These are phyloP conservation scores for Nycticebus coucang DNA, from an alignment of 2,113 vertebrate genomes.

Conservation along the genomic window DNA sequence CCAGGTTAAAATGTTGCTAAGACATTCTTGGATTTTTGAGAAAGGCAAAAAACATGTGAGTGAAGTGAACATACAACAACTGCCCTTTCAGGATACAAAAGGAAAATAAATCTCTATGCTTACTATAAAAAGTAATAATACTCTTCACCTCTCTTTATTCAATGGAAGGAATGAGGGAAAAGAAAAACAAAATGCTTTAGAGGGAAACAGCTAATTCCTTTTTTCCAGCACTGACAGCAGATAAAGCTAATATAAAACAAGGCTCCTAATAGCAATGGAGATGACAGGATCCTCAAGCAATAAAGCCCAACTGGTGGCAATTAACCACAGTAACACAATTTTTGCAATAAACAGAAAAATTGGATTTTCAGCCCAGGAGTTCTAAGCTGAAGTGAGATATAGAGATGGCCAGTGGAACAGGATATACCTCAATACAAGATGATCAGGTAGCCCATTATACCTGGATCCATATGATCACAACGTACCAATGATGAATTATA, in stretches of 20 bases:
- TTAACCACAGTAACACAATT: neutral
- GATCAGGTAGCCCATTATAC: neutral
- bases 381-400: neutral
- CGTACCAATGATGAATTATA: neutral
- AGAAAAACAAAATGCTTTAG: neutral
- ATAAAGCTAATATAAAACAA: neutral
- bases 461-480: neutral
- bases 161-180: neutral
- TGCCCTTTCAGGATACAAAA: neutral
- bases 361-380: neutral
- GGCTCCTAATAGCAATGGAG: neutral
- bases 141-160: neutral
- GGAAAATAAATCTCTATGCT: neutral
- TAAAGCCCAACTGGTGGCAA: neutral
- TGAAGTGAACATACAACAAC: neutral
- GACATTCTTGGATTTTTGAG: neutral
- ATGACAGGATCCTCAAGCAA: neutral
- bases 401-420: neutral
- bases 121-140: neutral
- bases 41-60: neutral
- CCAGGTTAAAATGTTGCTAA: neutral
- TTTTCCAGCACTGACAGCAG: neutral
- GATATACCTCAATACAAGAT: neutral
- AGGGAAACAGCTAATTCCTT: too few species aligned
- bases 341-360: neutral